These are phyloP conservation scores for Galbula dea DNA, from an alignment of 2,113 vertebrate species.

Conservation along the genomic window DNA sequence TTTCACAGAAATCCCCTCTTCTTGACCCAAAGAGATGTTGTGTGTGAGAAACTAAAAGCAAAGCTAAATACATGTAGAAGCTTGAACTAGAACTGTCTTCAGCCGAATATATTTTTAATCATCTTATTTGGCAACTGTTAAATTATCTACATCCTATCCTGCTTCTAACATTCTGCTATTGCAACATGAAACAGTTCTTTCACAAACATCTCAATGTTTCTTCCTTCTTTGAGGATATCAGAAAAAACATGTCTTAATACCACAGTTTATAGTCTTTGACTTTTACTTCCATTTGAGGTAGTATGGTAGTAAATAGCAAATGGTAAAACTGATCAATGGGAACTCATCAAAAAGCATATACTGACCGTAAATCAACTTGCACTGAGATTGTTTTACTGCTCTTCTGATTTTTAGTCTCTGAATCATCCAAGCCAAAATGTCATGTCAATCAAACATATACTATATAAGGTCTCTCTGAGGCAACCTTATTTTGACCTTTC, in stretches of 20 bases:
- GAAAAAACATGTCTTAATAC: not conserved
- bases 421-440: not conserved
- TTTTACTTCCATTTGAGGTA: not conserved
- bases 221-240: not conserved
- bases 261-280: not conserved
- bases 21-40: constrained; percentile 10
- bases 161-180: constrained; percentile 3
- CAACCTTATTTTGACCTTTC: too few species aligned
- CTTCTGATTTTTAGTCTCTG: not conserved
- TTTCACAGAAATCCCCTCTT: not conserved
- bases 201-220: not conserved
- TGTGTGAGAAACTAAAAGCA: constrained; percentile 27
- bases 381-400: not conserved
- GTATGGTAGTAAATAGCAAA: not conserved
- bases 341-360: not conserved
- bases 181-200: constrained; percentile 9
- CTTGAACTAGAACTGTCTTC: constrained; percentile 46
- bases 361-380: not conserved
- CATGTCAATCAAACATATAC: not conserved
- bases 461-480: too few species aligned
- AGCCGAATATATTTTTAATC: constrained; percentile 52
- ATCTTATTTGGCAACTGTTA: constrained; percentile 54
- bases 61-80: constrained; percentile 34
- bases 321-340: not conserved
- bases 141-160: constrained; percentile 22